Evolutionary conservation across 2,797 vertebrate genomes (phyloP).

Genomic region (Heteromormyrus szaboi): DNA sequence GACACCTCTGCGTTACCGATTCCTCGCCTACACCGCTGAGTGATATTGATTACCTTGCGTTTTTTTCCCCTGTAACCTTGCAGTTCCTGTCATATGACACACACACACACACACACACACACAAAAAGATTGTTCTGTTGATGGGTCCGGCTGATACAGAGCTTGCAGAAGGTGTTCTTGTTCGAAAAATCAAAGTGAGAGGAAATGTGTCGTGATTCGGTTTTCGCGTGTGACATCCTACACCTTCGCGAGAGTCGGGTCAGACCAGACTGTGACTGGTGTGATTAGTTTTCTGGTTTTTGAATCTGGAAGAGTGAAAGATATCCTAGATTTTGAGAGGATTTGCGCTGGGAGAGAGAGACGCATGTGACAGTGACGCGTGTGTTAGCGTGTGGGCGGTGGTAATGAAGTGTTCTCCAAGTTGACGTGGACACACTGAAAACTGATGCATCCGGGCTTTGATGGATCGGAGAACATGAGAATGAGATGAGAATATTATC

Average conservation of each 20-base stretch:
- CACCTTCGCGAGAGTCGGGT: background rate
- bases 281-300: background rate
- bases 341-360: conserved; percentile 19
- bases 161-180: background rate
- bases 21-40: background rate
- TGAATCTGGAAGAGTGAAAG: background rate
- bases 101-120: background rate
- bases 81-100: conserved; percentile 6
- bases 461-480: background rate
- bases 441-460: background rate
- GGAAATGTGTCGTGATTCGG: background rate
- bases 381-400: background rate
- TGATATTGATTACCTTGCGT: background rate
- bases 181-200: background rate
- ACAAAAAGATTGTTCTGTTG: background rate
- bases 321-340: conserved; percentile 23
- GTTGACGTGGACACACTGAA: background rate
- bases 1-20: background rate
- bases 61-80: background rate
- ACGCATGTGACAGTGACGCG: conserved; percentile 21
- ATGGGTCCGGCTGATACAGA: background rate
- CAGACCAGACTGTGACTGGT: background rate
- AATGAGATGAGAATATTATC: background rate
- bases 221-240: background rate
- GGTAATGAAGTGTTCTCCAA: background rate